phyloP scores from a whole-genome alignment of 1,140 invertebrate species.

The Lethocerus indicus region DNA sequence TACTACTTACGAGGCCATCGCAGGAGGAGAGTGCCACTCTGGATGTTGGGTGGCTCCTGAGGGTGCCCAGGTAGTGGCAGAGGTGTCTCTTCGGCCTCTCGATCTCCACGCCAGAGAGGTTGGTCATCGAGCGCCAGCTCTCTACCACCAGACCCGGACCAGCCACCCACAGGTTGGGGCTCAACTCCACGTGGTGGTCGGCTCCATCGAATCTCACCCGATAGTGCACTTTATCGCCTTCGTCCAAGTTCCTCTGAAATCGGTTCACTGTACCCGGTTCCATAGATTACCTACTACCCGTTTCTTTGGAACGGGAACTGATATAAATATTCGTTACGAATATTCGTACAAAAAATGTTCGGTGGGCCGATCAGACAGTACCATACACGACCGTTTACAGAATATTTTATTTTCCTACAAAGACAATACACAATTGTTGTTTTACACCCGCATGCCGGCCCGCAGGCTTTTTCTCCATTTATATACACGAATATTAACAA shows the following conservation, averaged over 20 bases:
- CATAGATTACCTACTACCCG: too few relatives aligned
- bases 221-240: conserved; percentile 6
- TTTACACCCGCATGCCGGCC: too few relatives aligned
- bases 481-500: too few relatives aligned
- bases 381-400: background rate
- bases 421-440: too few relatives aligned
- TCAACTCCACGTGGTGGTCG: background rate
- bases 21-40: conserved; percentile 60
- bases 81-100: conserved; percentile 4
- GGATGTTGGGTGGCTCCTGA: conserved; percentile 44
- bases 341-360: background rate
- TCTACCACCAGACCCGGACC: conserved; percentile 6
- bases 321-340: background rate
- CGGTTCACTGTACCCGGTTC: too few relatives aligned
- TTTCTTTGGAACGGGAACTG: background rate
- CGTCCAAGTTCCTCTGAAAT: conserved; percentile 2
- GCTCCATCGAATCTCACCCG: background rate
- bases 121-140: background rate
- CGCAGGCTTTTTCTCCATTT: too few relatives aligned
- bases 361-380: background rate
- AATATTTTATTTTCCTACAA: too few relatives aligned
- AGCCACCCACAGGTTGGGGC: conserved; percentile 1
- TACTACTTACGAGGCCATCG: conserved; percentile 52
- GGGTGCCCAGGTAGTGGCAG: conserved; percentile 60
- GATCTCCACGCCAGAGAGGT: background rate